These are phyloP conservation scores for Panthera leo DNA, from an alignment of 2,113 vertebrate species.

Conservation along the genomic window DNA sequence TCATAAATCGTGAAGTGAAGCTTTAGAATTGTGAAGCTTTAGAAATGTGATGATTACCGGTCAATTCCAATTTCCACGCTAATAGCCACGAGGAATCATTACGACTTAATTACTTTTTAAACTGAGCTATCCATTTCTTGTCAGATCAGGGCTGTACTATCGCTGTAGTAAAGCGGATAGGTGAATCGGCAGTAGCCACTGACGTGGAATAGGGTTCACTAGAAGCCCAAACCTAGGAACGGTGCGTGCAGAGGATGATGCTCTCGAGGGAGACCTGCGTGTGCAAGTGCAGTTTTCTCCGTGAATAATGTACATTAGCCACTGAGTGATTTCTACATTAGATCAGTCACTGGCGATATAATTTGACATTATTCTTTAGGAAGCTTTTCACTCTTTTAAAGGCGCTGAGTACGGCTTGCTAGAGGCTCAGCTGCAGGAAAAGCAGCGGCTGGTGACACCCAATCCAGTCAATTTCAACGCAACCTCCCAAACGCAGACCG, in stretches of 20 bases:
- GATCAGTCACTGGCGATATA: not conserved
- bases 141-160: not conserved
- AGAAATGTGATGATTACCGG: not conserved
- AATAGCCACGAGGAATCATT: not conserved
- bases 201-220: not conserved
- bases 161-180: not conserved
- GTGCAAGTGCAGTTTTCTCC: not conserved
- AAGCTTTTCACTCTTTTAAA: not conserved
- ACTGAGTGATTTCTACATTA: not conserved
- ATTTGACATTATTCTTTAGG: not conserved
- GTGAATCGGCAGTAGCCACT: not conserved
- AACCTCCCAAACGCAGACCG: not conserved
- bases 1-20: not conserved
- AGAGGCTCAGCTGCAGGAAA: not conserved
- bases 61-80: not conserved
- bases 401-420: not conserved
- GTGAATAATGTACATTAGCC: not conserved
- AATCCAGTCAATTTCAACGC: not conserved
- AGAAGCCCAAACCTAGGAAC: not conserved
- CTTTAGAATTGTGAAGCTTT: not conserved
- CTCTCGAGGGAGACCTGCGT: too few relatives aligned
- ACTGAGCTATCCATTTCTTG: not conserved
- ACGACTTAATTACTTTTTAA: not conserved
- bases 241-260: not conserved
- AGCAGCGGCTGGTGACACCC: not conserved